Evolutionary conservation across 1,140 invertebrate species (phyloP).

Genomic region (Zaprionus taronus): DNA sequence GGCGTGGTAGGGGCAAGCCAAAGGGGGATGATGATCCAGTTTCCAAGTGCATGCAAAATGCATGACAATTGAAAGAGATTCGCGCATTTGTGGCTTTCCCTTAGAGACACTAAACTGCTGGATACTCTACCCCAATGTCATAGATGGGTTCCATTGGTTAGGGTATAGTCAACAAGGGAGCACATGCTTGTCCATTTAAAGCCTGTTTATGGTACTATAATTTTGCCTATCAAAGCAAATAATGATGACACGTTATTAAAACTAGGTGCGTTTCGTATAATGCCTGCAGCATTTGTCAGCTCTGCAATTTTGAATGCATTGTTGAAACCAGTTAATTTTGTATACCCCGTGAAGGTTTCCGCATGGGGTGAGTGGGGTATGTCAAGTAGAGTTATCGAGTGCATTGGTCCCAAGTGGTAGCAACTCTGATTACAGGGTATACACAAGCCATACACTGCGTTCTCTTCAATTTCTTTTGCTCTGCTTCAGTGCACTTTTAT

Average conservation of each 20-base stretch:
- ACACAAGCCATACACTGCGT: neutral
- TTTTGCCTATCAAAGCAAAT: neutral
- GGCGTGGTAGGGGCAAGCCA: no score
- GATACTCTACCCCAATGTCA: slow-evolving; percentile 62
- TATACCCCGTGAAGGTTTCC: slow-evolving; percentile 11
- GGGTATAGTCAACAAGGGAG: neutral
- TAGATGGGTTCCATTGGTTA: slow-evolving; percentile 18
- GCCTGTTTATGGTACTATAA: neutral
- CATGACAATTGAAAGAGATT: slow-evolving; percentile 76
- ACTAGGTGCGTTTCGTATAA: neutral
- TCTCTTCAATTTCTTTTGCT: neutral
- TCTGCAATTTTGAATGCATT: neutral
- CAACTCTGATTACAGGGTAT: slow-evolving; percentile 4
- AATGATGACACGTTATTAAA: neutral
- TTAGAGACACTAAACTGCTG: slow-evolving; percentile 44
- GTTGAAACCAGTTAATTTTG: neutral
- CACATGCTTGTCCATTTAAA: neutral
- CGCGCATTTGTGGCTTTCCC: slow-evolving; percentile 47
- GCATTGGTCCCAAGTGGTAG: no score
- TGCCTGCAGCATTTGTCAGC: neutral
- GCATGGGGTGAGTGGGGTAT: neutral
- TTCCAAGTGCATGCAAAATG: slow-evolving; percentile 69
- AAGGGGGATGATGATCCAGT: slow-evolving; percentile 61
- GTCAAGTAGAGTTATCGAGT: no score
- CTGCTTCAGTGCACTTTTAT: slow-evolving; percentile 40